phyloP scores from a whole-genome alignment of 1,140 invertebrate genomes.

The Eupeodes corollae region DNA sequence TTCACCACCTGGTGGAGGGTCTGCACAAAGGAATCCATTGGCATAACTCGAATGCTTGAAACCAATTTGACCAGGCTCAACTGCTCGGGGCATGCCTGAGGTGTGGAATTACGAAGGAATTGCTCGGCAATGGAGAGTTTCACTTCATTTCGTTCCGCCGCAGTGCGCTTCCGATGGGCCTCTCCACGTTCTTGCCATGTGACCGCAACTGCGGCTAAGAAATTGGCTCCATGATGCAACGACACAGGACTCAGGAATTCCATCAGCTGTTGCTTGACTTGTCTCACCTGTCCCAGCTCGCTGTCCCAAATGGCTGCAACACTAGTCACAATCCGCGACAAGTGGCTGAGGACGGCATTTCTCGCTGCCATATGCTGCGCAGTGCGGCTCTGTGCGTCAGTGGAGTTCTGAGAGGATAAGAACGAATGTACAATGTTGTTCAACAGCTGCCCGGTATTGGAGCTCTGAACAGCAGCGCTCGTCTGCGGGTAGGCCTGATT shows the following conservation, averaged over 20 bases:
- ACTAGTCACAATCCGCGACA: constrained; percentile 71
- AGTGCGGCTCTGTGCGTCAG: constrained; percentile 15
- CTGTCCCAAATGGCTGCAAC: constrained; percentile 73
- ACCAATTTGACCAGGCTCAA: constrained; percentile 69
- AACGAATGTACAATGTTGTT: constrained; percentile 75
- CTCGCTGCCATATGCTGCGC: constrained; percentile 44
- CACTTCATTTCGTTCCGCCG: constrained; percentile 1
- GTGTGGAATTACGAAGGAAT: constrained; percentile 34
- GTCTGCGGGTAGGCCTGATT: constrained; percentile 46
- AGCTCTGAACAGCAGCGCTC: constrained; percentile 38
- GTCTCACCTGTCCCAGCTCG: constrained; percentile 38
- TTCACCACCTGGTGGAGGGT: constrained; percentile 72
- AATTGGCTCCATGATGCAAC: constrained; percentile 69
- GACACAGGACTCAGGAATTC: constrained; percentile 82
- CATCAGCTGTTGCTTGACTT: constrained; percentile 64
- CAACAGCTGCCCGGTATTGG: constrained; percentile 61
- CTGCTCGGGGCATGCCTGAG: constrained; percentile 58
- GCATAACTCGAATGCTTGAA: constrained; percentile 70
- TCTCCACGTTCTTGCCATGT: constrained; percentile 71
- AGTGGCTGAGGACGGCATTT: constrained; percentile 61
- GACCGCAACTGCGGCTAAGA: constrained; percentile 75
- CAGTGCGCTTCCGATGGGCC: constrained; percentile 2
- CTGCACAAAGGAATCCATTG: constrained; percentile 76
- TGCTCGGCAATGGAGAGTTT: constrained; percentile 33
- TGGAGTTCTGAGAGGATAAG: constrained; percentile 44